Base-by-base conservation (phyloP, 2,888 invertebrate species). In the Malthinus seriepunctatus region DNA sequence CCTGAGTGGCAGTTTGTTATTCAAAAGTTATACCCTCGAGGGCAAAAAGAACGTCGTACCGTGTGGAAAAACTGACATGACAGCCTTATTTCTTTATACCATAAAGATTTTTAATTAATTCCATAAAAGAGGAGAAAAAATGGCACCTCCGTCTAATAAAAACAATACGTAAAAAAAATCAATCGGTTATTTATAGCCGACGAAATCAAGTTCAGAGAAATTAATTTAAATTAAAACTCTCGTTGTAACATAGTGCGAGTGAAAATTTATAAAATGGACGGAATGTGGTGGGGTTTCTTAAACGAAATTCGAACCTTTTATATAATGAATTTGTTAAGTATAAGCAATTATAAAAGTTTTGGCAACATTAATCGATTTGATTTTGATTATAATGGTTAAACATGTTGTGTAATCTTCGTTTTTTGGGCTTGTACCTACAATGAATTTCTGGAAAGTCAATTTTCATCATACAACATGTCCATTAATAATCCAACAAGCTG, bases 401-500 rank as follows among this genome's bases (percentile, higher is more conserved):
- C 31, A 53, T 42, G 55, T 42, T 31, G 32, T n/a, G 23, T 15
- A 53, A 49, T 23, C 32, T 48, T 57, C 35, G 44, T 42, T 39
- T 51, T 58, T 58, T 58, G 32, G 48, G 42, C 34, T 50, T 45
- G 48, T 46, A 32, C n/a, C n/a, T n/a, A n/a, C 39, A 42, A 51
- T 49, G 38, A 35, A 45, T 56, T 47, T 60, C 45, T 56, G 52
- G 50, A 60, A 68, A 73, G 73, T 70, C 70, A 72, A 71, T 71
- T 72, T 73, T 69, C 70, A 67, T 69, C 67, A 69, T 63, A 72
- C 68, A 71, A 72, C 71, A 66, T 63, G 68, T 63, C 69, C 69
- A 74, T 74, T 75, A 74, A 73, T 75, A 73, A 74, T 73, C 67
- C 66, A 69, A 70, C 69, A 72, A 68, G 66, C 64, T 71, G 59